Evolutionary conservation across 2,113 vertebrate genomes (phyloP).

Genomic region (Tetrao urogallus): DNA sequence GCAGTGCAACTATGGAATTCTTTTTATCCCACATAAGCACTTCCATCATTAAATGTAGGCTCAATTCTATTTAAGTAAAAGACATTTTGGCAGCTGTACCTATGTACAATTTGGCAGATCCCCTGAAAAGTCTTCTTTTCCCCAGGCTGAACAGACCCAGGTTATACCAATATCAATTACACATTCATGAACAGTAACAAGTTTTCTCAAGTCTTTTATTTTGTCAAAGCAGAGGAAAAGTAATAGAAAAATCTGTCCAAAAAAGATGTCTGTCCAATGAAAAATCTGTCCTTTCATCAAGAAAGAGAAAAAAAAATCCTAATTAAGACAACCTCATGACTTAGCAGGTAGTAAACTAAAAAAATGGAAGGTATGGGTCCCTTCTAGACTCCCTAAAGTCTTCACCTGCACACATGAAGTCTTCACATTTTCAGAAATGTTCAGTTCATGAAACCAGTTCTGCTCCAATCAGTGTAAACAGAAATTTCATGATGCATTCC

Average conservation of each 20-base stretch:
- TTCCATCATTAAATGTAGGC: not conserved
- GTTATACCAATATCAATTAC: not conserved
- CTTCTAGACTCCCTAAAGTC: not conserved
- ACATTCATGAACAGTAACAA: not conserved
- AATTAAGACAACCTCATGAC: not conserved
- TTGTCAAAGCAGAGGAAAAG: not conserved
- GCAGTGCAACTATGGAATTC: not conserved
- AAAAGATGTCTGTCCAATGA: not conserved
- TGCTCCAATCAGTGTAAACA: not conserved
- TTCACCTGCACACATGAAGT: not conserved
- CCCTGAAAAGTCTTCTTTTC: too few species aligned
- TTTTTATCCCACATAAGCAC: constrained; percentile 2
- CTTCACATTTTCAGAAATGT: not conserved
- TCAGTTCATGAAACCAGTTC: not conserved
- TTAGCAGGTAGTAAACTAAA: not conserved
- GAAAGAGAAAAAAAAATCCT: not conserved
- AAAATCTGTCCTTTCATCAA: not conserved
- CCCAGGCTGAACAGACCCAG: too few species aligned
- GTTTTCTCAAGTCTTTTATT: not conserved
- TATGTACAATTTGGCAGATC: not conserved
- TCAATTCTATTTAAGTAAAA: constrained; percentile 41
- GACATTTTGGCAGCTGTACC: constrained; percentile 2
- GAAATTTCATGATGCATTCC: not conserved
- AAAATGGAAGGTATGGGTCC: not conserved
- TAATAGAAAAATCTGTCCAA: not conserved